Evolutionary conservation across 2,113 vertebrate genomes (phyloP).

Genomic region (Centrocercus urophasianus): DNA sequence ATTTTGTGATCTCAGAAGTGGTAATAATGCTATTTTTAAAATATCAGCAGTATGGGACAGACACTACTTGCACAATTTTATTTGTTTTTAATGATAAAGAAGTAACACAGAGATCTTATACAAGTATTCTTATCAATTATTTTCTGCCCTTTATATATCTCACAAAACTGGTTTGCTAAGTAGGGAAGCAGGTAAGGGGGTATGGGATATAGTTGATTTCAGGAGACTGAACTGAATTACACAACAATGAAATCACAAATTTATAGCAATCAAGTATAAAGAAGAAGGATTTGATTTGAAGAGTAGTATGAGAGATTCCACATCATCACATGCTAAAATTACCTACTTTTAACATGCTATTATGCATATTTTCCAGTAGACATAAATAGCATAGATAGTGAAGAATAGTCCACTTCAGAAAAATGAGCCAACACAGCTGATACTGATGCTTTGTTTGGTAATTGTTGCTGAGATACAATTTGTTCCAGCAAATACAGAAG

Average conservation of each 20-base stretch:
- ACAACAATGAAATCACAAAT: neutral
- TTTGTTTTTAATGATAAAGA: neutral
- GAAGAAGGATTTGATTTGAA: slow-evolving; percentile 8
- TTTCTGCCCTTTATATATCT: neutral
- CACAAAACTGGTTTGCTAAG: neutral
- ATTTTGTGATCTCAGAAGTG: neutral
- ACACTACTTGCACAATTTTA: neutral
- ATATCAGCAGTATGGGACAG: neutral
- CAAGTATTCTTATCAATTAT: neutral
- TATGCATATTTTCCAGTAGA: slow-evolving; percentile 54
- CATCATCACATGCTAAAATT: slow-evolving; percentile 18
- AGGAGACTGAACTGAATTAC: neutral
- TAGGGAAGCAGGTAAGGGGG: neutral
- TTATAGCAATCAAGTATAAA: neutral
- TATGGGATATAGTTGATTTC: neutral
- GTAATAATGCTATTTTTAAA: neutral
- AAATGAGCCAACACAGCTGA: slow-evolving; percentile 62
- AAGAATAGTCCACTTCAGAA: slow-evolving; percentile 41
- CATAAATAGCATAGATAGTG: slow-evolving; percentile 21
- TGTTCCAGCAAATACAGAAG: slow-evolving; percentile 55
- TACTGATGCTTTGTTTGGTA: slow-evolving; percentile 54
- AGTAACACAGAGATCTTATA: neutral
- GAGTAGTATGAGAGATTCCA: neutral
- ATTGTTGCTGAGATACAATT: slow-evolving; percentile 62
- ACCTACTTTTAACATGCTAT: slow-evolving; percentile 17